Conservation (phyloP, 1,140 invertebrate species). For the Brachionus rotundiformis region DNA sequence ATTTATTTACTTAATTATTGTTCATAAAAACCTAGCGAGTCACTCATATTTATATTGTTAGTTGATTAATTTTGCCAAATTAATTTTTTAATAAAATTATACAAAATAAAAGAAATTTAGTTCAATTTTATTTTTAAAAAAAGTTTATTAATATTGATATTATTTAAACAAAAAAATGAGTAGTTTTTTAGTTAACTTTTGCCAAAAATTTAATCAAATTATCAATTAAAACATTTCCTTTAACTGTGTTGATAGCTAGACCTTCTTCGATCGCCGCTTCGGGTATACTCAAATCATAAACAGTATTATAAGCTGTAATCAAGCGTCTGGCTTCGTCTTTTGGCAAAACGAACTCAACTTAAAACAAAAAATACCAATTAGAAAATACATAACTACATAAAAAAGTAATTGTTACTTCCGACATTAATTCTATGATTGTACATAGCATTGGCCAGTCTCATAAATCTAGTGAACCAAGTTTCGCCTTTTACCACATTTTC, state of each 20-base stretch:
- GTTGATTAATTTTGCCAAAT: too few species aligned
- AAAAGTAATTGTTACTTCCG: neutral
- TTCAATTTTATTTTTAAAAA: neutral
- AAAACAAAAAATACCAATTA: neutral
- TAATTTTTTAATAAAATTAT: too few species aligned
- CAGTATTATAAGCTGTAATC: constrained; percentile 43
- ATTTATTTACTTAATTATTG: too few species aligned
- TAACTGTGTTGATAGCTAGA: constrained; percentile 1
- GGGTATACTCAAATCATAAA: constrained; percentile 41
- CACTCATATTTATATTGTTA: too few species aligned
- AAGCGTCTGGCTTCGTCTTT: constrained; percentile 46
- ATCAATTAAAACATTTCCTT: constrained; percentile 49
- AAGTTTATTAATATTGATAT: neutral
- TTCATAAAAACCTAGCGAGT: too few species aligned
- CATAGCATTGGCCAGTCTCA: constrained; percentile 51
- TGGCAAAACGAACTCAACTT: constrained; percentile 39
- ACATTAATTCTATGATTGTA: constrained; percentile 45
- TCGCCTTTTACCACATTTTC: constrained; percentile 48
- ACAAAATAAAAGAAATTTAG: too few species aligned
- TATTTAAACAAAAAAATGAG: neutral
- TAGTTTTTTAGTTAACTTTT: constrained; percentile 38
- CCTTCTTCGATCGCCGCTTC: constrained; percentile 40
- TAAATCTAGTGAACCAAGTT: constrained; percentile 51
- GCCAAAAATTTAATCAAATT: constrained; percentile 50
- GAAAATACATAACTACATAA: neutral